These are phyloP conservation scores for Cosmopolites sordidus DNA, from an alignment of 2,888 invertebrate genomes.

Conservation along the genomic window DNA sequence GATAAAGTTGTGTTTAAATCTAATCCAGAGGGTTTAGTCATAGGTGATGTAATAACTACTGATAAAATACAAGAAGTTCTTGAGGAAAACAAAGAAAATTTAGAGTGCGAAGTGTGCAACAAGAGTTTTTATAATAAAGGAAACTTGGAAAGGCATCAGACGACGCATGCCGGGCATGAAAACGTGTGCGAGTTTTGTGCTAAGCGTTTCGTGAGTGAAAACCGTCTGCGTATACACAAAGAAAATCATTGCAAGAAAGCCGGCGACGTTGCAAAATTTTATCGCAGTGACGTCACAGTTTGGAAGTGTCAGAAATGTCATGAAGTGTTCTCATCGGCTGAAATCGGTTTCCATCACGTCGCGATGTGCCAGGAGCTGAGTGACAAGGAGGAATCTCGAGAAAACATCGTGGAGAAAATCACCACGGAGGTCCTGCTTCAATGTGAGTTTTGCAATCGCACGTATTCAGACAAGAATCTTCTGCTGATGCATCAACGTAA, in stretches of 20 bases:
- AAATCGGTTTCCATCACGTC: slow-evolving; percentile 39
- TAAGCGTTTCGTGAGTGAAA: slow-evolving; percentile 48
- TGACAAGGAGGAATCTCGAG: slow-evolving; percentile 1
- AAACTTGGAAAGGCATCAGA: slow-evolving; percentile 46
- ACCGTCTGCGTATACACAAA: slow-evolving; percentile 46
- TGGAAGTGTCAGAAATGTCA: slow-evolving; percentile 48
- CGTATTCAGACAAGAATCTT: slow-evolving; percentile 53
- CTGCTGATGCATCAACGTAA: slow-evolving; percentile 48
- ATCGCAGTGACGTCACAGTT: slow-evolving; percentile 47
- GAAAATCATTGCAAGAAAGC: slow-evolving; percentile 49
- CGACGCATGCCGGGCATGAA: slow-evolving; percentile 45
- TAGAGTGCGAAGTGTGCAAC: slow-evolving; percentile 44
- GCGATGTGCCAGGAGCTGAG: slow-evolving; percentile 6
- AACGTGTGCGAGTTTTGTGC: slow-evolving; percentile 46
- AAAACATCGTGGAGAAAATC: slow-evolving; percentile 39
- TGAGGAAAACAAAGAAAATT: slow-evolving; percentile 29
- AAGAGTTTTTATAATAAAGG: slow-evolving; percentile 47
- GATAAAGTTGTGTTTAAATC: slow-evolving; percentile 43
- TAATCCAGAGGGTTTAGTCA: slow-evolving; percentile 28
- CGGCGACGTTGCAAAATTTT: slow-evolving; percentile 47
- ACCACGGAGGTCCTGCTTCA: slow-evolving; percentile 51
- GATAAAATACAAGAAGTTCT: slow-evolving; percentile 31
- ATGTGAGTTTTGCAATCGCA: slow-evolving; percentile 60
- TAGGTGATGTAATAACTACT: slow-evolving; percentile 23
- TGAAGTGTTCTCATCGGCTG: slow-evolving; percentile 45